Conservation (phyloP, 2,888 invertebrate genomes). For the Oligia latruncula region DNA sequence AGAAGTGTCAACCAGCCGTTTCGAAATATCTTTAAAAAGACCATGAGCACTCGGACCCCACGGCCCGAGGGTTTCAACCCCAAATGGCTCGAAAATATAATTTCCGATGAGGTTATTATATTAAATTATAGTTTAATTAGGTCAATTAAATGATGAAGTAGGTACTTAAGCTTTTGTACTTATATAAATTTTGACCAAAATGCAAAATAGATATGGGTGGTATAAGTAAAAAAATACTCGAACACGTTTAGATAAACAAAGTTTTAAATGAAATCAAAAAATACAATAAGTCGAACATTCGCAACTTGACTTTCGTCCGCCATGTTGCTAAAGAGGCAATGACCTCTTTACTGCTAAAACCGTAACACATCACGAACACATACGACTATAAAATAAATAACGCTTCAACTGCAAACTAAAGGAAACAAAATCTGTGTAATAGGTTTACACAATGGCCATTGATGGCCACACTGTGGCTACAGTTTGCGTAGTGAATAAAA, state of each 20-base stretch:
- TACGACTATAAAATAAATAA: slow-evolving; percentile 46
- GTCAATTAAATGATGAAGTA: background rate
- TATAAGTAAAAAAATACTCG: background rate
- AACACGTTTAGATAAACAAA: background rate
- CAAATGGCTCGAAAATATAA: too few species aligned
- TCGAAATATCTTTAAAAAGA: too few species aligned
- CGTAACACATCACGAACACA: slow-evolving; percentile 57
- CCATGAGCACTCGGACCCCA: too few species aligned
- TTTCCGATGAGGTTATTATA: too few species aligned
- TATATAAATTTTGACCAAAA: background rate
- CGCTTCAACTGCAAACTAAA: slow-evolving; percentile 22
- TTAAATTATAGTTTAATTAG: too few species aligned
- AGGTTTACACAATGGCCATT: slow-evolving; percentile 30
- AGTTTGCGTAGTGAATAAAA: background rate
- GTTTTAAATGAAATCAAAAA: slow-evolving; percentile 34
- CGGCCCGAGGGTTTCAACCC: too few species aligned
- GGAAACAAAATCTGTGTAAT: slow-evolving; percentile 17
- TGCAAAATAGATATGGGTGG: background rate
- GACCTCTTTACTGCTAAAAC: slow-evolving; percentile 62
- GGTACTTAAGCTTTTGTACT: too few species aligned
- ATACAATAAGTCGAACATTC: slow-evolving; percentile 28
- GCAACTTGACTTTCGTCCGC: slow-evolving; percentile 49
- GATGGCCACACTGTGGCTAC: background rate
- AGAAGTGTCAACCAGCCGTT: too few species aligned
- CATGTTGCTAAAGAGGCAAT: slow-evolving; percentile 53